A percentile compares a stretch with the other conserved stretches of the same genome.
Evolutionary conservation across 1,140 invertebrate species (phyloP).

Genomic region (Zaprionus davidi): DNA sequence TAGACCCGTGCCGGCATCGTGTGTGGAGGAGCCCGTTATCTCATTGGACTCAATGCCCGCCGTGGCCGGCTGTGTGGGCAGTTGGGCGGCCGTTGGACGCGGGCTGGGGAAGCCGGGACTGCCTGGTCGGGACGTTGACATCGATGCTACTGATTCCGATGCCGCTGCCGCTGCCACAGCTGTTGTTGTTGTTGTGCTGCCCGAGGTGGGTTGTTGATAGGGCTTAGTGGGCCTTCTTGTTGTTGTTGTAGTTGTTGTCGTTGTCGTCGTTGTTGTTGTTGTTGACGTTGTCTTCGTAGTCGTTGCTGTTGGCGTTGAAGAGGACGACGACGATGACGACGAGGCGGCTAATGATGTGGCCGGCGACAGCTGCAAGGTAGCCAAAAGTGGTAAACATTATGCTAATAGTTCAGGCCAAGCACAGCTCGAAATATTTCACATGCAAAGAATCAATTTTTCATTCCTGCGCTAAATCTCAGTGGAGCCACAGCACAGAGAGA

Average conservation of each 20-base stretch:
- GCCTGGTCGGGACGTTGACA: conserved; percentile 35
- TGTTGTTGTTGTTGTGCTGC: conserved; percentile 30
- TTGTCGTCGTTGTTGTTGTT: conserved; percentile 44
- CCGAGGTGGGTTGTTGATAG: conserved; percentile 55
- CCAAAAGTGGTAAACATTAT: conserved; percentile 80
- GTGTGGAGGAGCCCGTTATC: conserved; percentile 75
- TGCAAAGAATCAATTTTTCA: conserved; percentile 83
- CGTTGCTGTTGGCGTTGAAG: conserved; percentile 27
- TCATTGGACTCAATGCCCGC: conserved; percentile 79
- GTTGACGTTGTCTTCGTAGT: conserved; percentile 41
- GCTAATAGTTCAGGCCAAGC: conserved; percentile 65
- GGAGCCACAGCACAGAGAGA: conserved; percentile 8
- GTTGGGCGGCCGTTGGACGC: conserved; percentile 40
- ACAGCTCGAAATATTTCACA: conserved; percentile 62
- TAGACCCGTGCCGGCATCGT: conserved; percentile 32
- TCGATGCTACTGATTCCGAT: conserved; percentile 39
- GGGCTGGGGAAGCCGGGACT: conserved; percentile 23
- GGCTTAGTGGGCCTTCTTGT: conserved; percentile 58
- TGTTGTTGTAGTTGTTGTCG: conserved; percentile 48
- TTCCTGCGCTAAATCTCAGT: conserved; percentile 67
- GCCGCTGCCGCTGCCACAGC: conserved; percentile 24
- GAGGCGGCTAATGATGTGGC: conserved; percentile 76
- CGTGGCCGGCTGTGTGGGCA: conserved; percentile 65
- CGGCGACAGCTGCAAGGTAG: conserved; percentile 76
- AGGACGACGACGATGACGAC: conserved; percentile 48